phyloP scores from a whole-genome alignment of 2,888 invertebrate genomes.

The Hydrotaea diabolus region DNA sequence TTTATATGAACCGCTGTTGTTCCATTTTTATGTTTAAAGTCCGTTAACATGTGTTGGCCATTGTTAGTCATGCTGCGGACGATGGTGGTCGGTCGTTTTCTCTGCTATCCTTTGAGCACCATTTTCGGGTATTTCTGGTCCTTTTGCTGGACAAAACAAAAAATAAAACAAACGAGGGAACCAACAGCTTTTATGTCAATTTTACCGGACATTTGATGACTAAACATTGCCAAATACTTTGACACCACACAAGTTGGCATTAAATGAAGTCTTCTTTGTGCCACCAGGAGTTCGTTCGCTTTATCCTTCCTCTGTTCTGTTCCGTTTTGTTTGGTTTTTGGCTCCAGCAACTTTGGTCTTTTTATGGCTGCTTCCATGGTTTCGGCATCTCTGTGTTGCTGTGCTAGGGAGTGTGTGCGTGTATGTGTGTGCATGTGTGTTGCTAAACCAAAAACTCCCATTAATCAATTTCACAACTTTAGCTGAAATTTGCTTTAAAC shows the following conservation, averaged over 20 bases:
- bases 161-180: neutral
- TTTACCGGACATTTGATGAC: conserved; percentile 62
- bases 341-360: neutral
- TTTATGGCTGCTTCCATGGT: neutral
- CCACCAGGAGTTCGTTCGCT: neutral
- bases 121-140: neutral
- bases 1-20: conserved; percentile 16
- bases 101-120: conserved; percentile 7
- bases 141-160: neutral
- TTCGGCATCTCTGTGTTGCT: neutral
- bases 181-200: conserved; percentile 59
- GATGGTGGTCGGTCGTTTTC: neutral
- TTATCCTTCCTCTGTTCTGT: neutral
- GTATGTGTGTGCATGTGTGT: neutral
- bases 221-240: conserved; percentile 51
- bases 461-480: conserved; percentile 51
- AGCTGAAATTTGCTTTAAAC: conserved; percentile 36
- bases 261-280: conserved; percentile 21
- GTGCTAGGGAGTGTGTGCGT: neutral
- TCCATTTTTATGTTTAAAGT: conserved; percentile 28
- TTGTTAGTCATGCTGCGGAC: neutral
- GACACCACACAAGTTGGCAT: conserved; percentile 17
- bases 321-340: neutral
- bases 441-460: conserved; percentile 7
- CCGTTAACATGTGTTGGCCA: conserved; percentile 10